A percentile compares a stretch with the other conserved stretches of the same genome.
These are phyloP conservation scores for Bryconaethiops microstoma DNA, from an alignment of 2,797 vertebrate genomes.

Conservation along the genomic window DNA sequence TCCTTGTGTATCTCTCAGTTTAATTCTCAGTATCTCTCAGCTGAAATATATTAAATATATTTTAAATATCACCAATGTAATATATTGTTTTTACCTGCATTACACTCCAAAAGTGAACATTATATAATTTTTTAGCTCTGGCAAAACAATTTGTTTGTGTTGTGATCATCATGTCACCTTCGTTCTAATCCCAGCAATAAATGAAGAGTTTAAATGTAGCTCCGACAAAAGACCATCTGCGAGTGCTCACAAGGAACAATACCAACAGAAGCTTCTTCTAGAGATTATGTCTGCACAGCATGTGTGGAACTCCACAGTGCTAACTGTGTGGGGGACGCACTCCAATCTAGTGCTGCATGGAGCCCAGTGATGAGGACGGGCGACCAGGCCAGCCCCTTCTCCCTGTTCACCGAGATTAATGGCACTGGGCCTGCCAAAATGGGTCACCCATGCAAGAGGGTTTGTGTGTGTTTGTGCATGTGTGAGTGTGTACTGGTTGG, in stretches of 20 bases:
- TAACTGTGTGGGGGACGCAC: slow-evolving; percentile 13
- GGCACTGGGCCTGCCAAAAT: slow-evolving; percentile 67
- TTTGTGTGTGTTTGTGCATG: slow-evolving; percentile 4
- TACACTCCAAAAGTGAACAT: too few relatives aligned
- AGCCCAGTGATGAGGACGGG: slow-evolving; percentile 68
- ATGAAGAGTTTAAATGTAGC: background rate
- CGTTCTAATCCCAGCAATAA: background rate
- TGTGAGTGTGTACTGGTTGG: background rate
- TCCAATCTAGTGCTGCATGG: slow-evolving; percentile 67
- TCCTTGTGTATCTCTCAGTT: too few relatives aligned
- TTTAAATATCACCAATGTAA: too few relatives aligned
- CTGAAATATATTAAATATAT: too few relatives aligned
- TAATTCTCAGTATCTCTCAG: too few relatives aligned
- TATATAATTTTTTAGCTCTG: too few relatives aligned
- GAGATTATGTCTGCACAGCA: background rate
- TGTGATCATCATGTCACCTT: background rate
- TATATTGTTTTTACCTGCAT: background rate
- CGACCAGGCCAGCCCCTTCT: slow-evolving; percentile 27
- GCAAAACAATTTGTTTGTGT: too few relatives aligned
- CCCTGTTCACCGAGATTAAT: slow-evolving; percentile 74
- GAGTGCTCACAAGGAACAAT: background rate
- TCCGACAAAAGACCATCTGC: background rate
- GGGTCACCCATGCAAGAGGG: slow-evolving; percentile 66
- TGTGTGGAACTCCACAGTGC: background rate
- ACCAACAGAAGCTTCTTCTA: background rate